phyloP scores from a whole-genome alignment of 2,113 vertebrate genomes.

The Crypturellus undulatus region DNA sequence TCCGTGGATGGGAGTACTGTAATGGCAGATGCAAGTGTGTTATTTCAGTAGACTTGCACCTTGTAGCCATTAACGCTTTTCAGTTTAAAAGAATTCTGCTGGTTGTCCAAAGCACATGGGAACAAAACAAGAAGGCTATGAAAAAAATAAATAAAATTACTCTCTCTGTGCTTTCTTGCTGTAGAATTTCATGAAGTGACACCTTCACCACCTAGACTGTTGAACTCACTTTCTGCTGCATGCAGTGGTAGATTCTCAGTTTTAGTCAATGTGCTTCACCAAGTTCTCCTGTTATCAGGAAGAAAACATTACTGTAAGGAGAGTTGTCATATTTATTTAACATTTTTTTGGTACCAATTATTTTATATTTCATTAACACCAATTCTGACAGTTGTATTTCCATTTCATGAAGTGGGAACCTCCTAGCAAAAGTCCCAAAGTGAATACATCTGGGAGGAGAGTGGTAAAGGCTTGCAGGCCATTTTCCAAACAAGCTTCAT shows the following conservation, averaged over 20 bases:
- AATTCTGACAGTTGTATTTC: neutral
- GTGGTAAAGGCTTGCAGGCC: neutral
- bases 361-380: constrained; percentile 30
- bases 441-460: neutral
- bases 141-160: neutral
- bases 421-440: neutral
- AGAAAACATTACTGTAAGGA: neutral
- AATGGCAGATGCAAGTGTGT: neutral
- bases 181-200: neutral
- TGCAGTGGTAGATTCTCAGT: neutral
- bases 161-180: neutral
- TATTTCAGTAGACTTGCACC: neutral
- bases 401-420: neutral
- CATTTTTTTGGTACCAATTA: neutral
- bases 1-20: neutral
- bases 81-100: neutral
- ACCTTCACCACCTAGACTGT: neutral
- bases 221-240: neutral
- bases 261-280: neutral
- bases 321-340: constrained; percentile 42
- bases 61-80: neutral
- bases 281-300: constrained; percentile 21
- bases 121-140: neutral
- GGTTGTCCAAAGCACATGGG: neutral
- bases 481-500: neutral